Base-by-base conservation (phyloP, 2,888 invertebrate species). In the Pelosia muscerda region DNA sequence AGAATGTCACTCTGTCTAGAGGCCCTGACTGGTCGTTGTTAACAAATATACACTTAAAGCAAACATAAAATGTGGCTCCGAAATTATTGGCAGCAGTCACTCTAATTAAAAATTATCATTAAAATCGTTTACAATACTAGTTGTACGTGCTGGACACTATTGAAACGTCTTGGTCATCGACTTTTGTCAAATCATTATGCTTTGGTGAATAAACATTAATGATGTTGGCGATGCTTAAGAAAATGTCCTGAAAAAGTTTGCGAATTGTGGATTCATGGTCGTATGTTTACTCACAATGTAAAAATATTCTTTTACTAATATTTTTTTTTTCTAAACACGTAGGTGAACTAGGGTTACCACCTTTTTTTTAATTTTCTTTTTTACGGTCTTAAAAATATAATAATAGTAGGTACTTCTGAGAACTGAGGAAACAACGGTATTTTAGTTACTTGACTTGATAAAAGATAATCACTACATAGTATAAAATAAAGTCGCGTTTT, bases 31-130 rank as follows among this genome's bases (percentile, higher is more conserved):
- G 4, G 2, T 23, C 23, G 25, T 63, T n/a, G 56, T 64, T 57
- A 38, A 9, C n/a, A 26, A 62, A 75, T 42, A 75, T 42, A 65
- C 28, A 31, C 63, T 57, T 56, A 66, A 23, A 55, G 13, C 25
- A 15, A 66, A 64, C 38, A 60, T 25, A 60, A 65, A 72, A 65
- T 65, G 59, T 69, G 54, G 25, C 49, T 68, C 55, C 57, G 31
- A 63, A 66, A 65, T 69, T 57, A 78, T 72, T 76, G 67, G 65
- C 68, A 66, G 65, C 34, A 55, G 65, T 71, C 63, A 54, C 56
- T 63, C 42, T 62, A 60, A 58, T 71, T 68, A 60, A 73, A 68
- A 73, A 72, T 56, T n/a, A 63, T 65, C 56, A 68, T 70, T 65
- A 66, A 69, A 73, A 72, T 75, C 23, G 58, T 69, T 71, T 58